Conservation (phyloP, 2,113 vertebrate genomes). For the Symphodus melops region DNA sequence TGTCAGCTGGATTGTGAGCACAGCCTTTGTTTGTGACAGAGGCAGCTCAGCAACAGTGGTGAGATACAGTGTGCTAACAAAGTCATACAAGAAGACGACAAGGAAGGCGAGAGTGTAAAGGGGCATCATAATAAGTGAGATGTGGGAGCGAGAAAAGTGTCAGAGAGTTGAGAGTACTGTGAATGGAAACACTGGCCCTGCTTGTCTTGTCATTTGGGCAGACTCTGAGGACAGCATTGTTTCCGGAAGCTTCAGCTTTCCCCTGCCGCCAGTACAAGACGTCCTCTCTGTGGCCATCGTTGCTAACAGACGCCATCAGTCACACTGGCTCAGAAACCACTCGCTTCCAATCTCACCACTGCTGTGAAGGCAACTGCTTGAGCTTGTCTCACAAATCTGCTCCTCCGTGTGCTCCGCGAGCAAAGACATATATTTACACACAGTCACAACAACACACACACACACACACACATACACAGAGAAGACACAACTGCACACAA, state of each 20-base stretch:
- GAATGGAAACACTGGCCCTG: slow-evolving; percentile 68
- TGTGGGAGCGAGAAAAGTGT: slow-evolving; percentile 51
- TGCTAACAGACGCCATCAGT: slow-evolving; percentile 77
- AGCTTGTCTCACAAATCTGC: slow-evolving; percentile 79
- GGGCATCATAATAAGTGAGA: slow-evolving; percentile 69
- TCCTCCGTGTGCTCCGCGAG: slow-evolving; percentile 72
- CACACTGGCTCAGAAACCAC: slow-evolving; percentile 75
- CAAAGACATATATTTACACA: slow-evolving; percentile 73
- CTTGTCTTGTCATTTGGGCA: slow-evolving; percentile 64
- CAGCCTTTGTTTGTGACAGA: slow-evolving; percentile 33
- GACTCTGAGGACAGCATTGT: slow-evolving; percentile 45
- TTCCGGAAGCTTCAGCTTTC: slow-evolving; percentile 53
- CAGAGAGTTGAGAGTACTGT: slow-evolving; percentile 53
- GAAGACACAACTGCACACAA: slow-evolving; percentile 27
- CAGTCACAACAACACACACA: slow-evolving; percentile 45
- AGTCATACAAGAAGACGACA: slow-evolving; percentile 44
- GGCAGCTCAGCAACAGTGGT: neutral
- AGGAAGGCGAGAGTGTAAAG: slow-evolving; percentile 41
- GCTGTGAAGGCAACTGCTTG: slow-evolving; percentile 80
- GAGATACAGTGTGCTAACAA: slow-evolving; percentile 36
- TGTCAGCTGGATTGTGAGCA: slow-evolving; percentile 8
- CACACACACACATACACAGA: slow-evolving; percentile 34
- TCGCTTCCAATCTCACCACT: slow-evolving; percentile 76
- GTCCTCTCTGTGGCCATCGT: slow-evolving; percentile 65
- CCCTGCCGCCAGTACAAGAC: slow-evolving; percentile 60